Base-by-base conservation (phyloP, 2,113 vertebrate species). In the Gymnocephalus cernua region DNA sequence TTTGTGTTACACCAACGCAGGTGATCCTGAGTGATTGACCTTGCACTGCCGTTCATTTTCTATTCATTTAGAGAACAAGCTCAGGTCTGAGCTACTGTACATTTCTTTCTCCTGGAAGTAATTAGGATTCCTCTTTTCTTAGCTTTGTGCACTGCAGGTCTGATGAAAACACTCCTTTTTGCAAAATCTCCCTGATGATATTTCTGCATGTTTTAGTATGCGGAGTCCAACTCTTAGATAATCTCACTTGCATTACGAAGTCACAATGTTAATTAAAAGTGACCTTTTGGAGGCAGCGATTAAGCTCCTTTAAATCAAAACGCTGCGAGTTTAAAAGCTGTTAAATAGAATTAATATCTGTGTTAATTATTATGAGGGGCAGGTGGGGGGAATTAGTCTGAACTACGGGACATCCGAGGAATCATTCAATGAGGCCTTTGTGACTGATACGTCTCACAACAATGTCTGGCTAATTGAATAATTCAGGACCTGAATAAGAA, bases 191-290 rank as follows among this genome's bases (percentile, higher is more conserved):
- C 25, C 70, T 35, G 48, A 12, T 77, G 76, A 64, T 81, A 51
- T 78, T 82, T 77, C 47, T 63, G 18, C 61, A 66, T 75, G 68
- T 57, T 41, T 91, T 83, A 83, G 69, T 84, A 90, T 89, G 71
- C 90, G 2, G 56, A 29, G 76, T 67, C 82, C 71, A 76, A 19
- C 47, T 53, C 62, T 78, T 21, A 51, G 79, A 83, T 91, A 77
- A 88, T 89, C 89, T 70, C 80, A 59, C 62, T 79, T 32, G 48
- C 72, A 79, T 82, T 66, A 79, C 65, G 54, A 84, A 91, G 66
- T 70, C 89, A 64, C 32, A 91, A 71, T 79, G 78, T 92, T 91
- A 81, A 93, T 93, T 92, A 90, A 80, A 89, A 67, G 18, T 89
- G 90, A 91, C 91, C 92, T 91, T 92, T 79, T 63, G 71, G 64